These are phyloP conservation scores for Paelopatides confundens DNA, from an alignment of 53 echinoderm and acorn worm genomes.

Conservation along the genomic window DNA sequence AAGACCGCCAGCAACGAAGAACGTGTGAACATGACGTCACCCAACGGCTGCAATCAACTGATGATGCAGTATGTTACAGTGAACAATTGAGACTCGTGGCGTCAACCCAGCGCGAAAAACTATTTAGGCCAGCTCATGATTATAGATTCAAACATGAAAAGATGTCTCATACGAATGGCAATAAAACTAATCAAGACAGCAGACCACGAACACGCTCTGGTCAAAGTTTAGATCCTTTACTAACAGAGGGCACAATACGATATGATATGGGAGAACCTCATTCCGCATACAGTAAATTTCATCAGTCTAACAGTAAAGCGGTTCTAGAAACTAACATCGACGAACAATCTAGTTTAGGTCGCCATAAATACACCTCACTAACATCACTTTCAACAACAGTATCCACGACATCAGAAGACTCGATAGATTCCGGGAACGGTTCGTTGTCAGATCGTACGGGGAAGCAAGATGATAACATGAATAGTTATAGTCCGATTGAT, in stretches of 20 bases:
- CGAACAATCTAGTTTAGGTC: neutral
- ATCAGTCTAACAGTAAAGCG: neutral
- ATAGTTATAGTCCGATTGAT: slow-evolving; percentile 34
- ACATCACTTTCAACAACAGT: slow-evolving; percentile 15
- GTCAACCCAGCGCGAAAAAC: slow-evolving; percentile 14
- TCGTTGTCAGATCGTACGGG: slow-evolving; percentile 1
- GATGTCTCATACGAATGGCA: neutral
- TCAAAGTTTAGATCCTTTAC: neutral
- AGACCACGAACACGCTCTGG: neutral
- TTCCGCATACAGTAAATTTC: neutral
- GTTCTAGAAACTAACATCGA: slow-evolving; percentile 36
- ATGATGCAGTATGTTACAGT: slow-evolving; percentile 30
- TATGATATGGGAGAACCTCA: neutral
- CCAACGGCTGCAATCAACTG: neutral
- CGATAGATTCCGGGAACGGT: slow-evolving; percentile 31
- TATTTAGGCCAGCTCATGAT: slow-evolving; percentile 8
- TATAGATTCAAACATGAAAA: neutral
- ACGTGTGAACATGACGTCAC: neutral
- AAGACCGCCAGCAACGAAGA: neutral
- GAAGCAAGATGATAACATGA: neutral
- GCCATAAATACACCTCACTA: slow-evolving; percentile 15
- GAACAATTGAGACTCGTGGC: slow-evolving; percentile 32
- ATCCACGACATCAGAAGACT: slow-evolving; percentile 38
- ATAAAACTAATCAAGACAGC: neutral
- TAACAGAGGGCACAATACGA: neutral